A percentile compares a stretch with the other conserved stretches of the same genome.
These are phyloP conservation scores for Acyrthosiphon pisum DNA, from an alignment of 1,140 invertebrate species.

Conservation along the genomic window DNA sequence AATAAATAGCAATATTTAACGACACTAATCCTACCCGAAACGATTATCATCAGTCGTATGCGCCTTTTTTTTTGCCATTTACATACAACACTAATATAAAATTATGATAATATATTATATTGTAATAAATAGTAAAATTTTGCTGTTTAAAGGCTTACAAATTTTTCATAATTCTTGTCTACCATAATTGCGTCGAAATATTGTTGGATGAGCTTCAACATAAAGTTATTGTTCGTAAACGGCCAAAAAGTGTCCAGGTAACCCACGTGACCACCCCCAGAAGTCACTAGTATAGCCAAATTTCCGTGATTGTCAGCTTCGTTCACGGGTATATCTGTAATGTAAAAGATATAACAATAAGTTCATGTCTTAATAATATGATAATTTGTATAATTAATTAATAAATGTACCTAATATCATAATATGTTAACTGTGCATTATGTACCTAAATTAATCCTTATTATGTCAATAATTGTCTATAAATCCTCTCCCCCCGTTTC, in stretches of 20 bases:
- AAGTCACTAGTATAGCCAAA: conserved; percentile 78
- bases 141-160: neutral
- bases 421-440: too few relatives aligned
- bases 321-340: conserved; percentile 30
- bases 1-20: neutral
- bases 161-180: conserved; percentile 36
- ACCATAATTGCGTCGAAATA: conserved; percentile 16
- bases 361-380: too few relatives aligned
- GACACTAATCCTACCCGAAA: neutral
- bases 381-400: too few relatives aligned
- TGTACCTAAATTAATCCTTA: too few relatives aligned
- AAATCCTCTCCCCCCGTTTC: too few relatives aligned
- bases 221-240: conserved; percentile 61
- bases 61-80: neutral
- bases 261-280: conserved; percentile 84
- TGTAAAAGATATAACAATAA: neutral
- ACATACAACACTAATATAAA: neutral
- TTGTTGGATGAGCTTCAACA: conserved; percentile 33
- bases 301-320: conserved; percentile 70
- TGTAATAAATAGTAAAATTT: neutral
- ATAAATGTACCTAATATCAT: too few relatives aligned
- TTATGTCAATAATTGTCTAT: too few relatives aligned
- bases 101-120: neutral
- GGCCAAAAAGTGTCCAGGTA: conserved; percentile 81
- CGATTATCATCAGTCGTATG: neutral